A percentile compares a stretch with the other conserved stretches of the same genome.
These are phyloP conservation scores for Peromyscus attwateri DNA, from an alignment of 2,797 vertebrate species.

Conservation along the genomic window DNA sequence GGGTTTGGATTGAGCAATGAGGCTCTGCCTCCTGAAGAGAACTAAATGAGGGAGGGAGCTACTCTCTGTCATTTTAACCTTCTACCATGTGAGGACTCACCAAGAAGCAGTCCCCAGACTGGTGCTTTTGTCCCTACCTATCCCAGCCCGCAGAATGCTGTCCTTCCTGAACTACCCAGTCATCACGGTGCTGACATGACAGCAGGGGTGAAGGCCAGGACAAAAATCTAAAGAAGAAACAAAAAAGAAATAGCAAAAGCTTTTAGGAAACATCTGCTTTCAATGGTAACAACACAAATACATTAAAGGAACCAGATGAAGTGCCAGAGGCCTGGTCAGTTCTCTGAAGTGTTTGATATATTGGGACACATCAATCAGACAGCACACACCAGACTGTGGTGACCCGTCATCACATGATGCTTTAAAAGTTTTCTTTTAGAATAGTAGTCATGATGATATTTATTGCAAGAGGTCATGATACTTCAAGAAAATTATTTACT, in stretches of 20 bases:
- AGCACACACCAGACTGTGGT: constrained; percentile 32
- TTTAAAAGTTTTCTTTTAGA: constrained; percentile 24
- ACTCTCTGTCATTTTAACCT: not conserved
- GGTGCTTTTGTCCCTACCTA: too few species aligned
- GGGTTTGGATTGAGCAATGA: not conserved
- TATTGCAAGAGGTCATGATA: not conserved
- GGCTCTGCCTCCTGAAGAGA: not conserved
- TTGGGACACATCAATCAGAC: not conserved
- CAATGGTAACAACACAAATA: not conserved
- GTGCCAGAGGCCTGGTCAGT: constrained; percentile 25
- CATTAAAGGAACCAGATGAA: constrained; percentile 55
- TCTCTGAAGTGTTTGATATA: constrained; percentile 55
- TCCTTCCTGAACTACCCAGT: not conserved
- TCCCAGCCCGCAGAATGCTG: not conserved
- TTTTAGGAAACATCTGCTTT: not conserved
- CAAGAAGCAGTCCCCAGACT: not conserved
- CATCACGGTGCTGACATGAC: not conserved
- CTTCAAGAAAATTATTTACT: constrained; percentile 32
- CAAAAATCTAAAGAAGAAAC: not conserved
- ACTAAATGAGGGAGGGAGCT: not conserved
- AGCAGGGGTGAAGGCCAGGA: not conserved
- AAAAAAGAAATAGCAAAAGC: not conserved
- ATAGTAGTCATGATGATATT: not conserved
- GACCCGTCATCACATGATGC: not conserved
- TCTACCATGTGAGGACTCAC: not conserved